Conservation (phyloP, 1,140 invertebrate species). For the Carcinoscorpius rotundicauda region DNA sequence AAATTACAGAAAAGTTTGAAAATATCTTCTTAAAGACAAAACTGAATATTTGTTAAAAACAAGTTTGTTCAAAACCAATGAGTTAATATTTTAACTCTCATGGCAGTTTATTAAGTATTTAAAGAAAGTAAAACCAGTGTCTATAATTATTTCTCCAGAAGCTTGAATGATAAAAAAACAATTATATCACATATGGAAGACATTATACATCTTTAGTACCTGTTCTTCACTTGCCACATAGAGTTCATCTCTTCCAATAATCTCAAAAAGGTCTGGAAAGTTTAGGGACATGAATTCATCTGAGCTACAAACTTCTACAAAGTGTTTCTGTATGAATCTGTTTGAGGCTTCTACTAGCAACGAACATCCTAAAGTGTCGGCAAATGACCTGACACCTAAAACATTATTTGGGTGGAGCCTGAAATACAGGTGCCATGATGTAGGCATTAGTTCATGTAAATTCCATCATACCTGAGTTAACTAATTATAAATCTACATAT, state of each 20-base stretch:
- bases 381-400: constrained; percentile 68
- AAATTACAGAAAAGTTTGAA: too few relatives aligned
- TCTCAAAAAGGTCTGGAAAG: constrained; percentile 51
- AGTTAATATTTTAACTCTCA: too few relatives aligned
- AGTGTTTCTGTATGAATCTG: constrained; percentile 71
- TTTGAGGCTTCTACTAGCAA: constrained; percentile 59
- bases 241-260: constrained; percentile 65
- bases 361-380: constrained; percentile 62
- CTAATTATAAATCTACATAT: too few relatives aligned
- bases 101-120: too few relatives aligned
- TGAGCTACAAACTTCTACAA: constrained; percentile 58
- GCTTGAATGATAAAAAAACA: neutral
- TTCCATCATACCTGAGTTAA: too few relatives aligned
- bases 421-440: constrained; percentile 15
- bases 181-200: too few relatives aligned
- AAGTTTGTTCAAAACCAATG: too few relatives aligned
- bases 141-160: too few relatives aligned
- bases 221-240: constrained; percentile 51
- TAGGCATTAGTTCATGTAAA: too few relatives aligned
- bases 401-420: constrained; percentile 73
- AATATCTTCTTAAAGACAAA: too few relatives aligned
- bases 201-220: constrained; percentile 26
- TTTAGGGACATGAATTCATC: constrained; percentile 63
- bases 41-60: too few relatives aligned
- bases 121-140: too few relatives aligned